Evolutionary conservation across 2,888 invertebrate species (phyloP).

Genomic region (Neelides folsomi): DNA sequence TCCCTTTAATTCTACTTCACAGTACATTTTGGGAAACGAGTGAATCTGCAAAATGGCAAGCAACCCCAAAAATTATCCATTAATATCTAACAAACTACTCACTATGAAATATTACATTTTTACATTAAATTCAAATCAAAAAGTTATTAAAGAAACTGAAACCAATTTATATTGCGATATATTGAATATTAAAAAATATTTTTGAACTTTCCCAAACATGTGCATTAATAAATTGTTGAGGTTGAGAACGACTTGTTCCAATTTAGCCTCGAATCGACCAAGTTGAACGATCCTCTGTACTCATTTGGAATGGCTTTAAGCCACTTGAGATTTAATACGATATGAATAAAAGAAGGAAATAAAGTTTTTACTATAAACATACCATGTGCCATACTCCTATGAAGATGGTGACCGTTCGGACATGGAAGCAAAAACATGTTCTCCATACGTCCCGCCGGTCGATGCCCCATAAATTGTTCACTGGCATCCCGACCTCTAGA

Average conservation of each 20-base stretch:
- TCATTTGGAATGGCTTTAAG: conserved; percentile 17
- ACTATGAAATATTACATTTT: no score
- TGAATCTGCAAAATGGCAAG: no score
- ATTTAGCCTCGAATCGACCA: background rate
- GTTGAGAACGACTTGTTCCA: background rate
- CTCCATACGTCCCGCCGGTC: conserved; percentile 62
- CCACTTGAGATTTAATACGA: conserved; percentile 5
- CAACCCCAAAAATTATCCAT: no score
- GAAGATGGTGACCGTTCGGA: conserved; percentile 65
- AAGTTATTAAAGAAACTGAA: no score
- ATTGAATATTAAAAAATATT: no score
- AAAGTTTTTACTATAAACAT: conserved; percentile 36
- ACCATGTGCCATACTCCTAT: conserved; percentile 76
- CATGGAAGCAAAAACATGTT: conserved; percentile 69
- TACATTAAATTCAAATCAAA: no score
- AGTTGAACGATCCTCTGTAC: background rate
- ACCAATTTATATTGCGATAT: no score
- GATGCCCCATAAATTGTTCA: conserved; percentile 34
- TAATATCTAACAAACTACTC: no score
- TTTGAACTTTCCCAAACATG: no score
- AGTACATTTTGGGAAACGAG: no score
- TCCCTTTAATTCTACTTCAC: no score
- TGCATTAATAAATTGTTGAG: no score
- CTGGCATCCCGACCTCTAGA: conserved; percentile 20
- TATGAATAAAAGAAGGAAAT: background rate